phyloP scores from a whole-genome alignment of 2,797 vertebrate species.

The Petrocephalus schoutedeni region DNA sequence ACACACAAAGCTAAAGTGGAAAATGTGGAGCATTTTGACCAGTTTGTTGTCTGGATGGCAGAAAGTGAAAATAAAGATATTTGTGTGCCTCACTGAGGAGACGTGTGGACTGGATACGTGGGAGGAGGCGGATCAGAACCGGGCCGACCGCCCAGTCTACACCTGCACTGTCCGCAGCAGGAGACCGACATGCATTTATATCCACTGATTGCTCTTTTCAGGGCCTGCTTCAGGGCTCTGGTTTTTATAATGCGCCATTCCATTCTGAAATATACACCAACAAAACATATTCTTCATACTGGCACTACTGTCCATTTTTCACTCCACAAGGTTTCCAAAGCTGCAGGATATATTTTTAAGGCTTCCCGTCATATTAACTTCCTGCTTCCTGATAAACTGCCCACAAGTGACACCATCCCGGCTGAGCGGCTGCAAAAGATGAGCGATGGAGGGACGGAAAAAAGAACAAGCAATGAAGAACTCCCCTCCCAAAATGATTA shows the following conservation, averaged over 20 bases:
- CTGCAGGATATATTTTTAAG: neutral
- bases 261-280: neutral
- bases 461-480: neutral
- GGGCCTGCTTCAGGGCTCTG: neutral
- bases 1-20: neutral
- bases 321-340: neutral
- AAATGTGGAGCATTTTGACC: neutral
- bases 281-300: neutral
- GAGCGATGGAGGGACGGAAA: neutral
- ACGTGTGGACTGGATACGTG: neutral
- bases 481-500: neutral
- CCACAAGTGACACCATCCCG: neutral
- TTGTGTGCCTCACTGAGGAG: neutral
- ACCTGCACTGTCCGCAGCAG: neutral
- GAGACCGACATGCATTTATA: neutral
- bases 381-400: neutral
- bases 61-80: neutral
- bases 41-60: too few species aligned
- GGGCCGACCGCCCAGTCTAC: neutral
- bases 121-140: neutral
- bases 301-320: neutral
- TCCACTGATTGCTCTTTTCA: neutral
- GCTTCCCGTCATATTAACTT: neutral
- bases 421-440: neutral
- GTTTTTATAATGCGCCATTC: neutral